Evolutionary conservation across 2,888 invertebrate genomes (phyloP).

Genomic region (Drosophila ochracea): DNA sequence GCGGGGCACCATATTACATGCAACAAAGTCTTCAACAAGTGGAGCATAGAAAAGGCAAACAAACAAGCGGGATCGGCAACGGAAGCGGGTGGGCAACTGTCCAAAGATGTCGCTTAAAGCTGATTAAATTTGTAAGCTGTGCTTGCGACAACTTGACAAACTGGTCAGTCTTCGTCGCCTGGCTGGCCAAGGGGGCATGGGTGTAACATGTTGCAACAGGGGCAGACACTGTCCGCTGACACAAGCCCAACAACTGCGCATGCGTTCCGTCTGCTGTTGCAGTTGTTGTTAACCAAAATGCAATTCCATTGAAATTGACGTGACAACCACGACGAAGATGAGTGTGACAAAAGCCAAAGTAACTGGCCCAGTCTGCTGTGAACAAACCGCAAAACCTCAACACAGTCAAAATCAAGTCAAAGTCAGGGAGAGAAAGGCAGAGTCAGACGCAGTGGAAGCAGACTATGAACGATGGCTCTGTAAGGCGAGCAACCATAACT

Average conservation of each 20-base stretch:
- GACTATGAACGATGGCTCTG: slow-evolving; percentile 22
- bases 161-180: slow-evolving; percentile 52
- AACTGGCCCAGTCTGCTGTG: slow-evolving; percentile 33
- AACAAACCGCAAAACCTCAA: slow-evolving; percentile 58
- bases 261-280: slow-evolving; percentile 54
- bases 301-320: slow-evolving; percentile 76
- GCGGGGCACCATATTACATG: slow-evolving; percentile 4
- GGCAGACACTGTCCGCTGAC: slow-evolving; percentile 1
- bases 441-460: neutral
- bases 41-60: slow-evolving; percentile 4
- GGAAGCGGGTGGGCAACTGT: slow-evolving; percentile 34
- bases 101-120: slow-evolving; percentile 59
- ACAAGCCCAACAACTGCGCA: slow-evolving; percentile 51
- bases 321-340: slow-evolving; percentile 75
- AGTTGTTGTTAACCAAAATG: slow-evolving; percentile 59
- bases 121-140: slow-evolving; percentile 81
- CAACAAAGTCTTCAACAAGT: slow-evolving; percentile 49
- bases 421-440: slow-evolving; percentile 2
- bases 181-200: slow-evolving; percentile 6
- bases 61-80: neutral
- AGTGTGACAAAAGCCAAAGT: slow-evolving; percentile 74
- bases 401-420: slow-evolving; percentile 31
- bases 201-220: slow-evolving; percentile 5
- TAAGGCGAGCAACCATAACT: slow-evolving; percentile 1
- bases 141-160: slow-evolving; percentile 72